Percentiles rank a stretch among this genome's conserved stretches.
phyloP scores from a whole-genome alignment of 2,888 invertebrate genomes.

The Perithous albicinctus region DNA sequence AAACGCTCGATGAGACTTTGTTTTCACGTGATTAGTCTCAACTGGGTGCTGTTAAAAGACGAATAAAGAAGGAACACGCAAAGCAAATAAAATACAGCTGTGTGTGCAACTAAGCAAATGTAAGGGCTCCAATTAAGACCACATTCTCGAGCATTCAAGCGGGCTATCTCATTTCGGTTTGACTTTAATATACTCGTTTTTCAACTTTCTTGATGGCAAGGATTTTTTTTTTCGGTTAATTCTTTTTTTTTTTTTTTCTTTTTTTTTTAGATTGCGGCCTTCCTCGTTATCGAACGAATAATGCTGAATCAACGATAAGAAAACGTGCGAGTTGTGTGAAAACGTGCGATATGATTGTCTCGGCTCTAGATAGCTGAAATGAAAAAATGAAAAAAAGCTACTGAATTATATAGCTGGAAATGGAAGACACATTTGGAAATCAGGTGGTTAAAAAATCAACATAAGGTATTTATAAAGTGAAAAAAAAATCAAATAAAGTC shows the following conservation, averaged over 20 bases:
- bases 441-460: no score
- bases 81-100: not conserved
- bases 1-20: not conserved
- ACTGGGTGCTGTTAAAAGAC: no score
- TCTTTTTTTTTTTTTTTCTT: not conserved
- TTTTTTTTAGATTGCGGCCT: not conserved
- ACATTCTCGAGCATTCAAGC: not conserved
- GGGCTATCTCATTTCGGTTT: not conserved
- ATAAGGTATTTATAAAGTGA: no score
- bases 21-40: no score
- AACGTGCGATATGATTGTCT: not conserved
- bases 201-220: not conserved
- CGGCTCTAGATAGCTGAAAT: not conserved
- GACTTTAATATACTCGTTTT: not conserved
- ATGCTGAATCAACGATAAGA: not conserved
- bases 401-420: not conserved
- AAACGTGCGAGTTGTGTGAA: not conserved
- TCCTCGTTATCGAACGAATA: conserved; percentile 1
- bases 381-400: no score
- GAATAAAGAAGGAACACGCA: not conserved
- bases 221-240: not conserved
- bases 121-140: not conserved
- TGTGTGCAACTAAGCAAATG: not conserved
- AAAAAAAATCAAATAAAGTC: no score
- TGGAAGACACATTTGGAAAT: no score